Conservation (phyloP, 1,140 invertebrate species). For the Magallana angulata region DNA sequence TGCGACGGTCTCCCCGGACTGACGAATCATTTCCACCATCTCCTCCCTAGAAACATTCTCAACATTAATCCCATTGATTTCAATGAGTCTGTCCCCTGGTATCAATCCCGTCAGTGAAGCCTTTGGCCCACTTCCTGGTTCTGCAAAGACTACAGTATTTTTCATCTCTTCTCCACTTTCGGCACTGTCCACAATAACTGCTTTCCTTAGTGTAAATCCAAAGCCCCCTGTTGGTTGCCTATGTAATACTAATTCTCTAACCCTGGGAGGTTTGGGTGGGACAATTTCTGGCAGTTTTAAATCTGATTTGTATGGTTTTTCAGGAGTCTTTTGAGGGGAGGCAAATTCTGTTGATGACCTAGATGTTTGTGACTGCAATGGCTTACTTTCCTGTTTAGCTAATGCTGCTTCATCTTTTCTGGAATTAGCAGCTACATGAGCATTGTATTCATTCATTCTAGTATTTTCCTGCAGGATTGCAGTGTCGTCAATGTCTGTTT, state of each 20-base stretch:
- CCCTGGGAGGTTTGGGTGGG: conserved; percentile 86
- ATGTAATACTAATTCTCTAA: conserved; percentile 88
- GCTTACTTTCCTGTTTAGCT: conserved; percentile 46
- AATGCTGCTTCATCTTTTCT: conserved; percentile 4
- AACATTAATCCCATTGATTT: conserved; percentile 93
- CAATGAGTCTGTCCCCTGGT: conserved; percentile 94
- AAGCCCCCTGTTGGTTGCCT: conserved; percentile 94
- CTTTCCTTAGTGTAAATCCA: conserved; percentile 93
- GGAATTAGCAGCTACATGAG: conserved; percentile 34
- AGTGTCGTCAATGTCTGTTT: conserved; percentile 71
- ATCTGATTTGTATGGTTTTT: conserved; percentile 80
- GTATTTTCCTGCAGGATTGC: conserved; percentile 74
- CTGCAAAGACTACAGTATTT: conserved; percentile 92
- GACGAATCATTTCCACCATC: conserved; percentile 94
- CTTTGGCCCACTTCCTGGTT: conserved; percentile 87
- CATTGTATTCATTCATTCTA: conserved; percentile 67
- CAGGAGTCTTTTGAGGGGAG: conserved; percentile 53
- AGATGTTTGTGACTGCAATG: conserved; percentile 16
- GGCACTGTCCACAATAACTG: conserved; percentile 78
- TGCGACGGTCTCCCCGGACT: conserved; percentile 89
- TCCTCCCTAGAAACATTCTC: conserved; percentile 92
- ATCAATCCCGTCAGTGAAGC: conserved; percentile 88
- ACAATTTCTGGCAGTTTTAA: conserved; percentile 89
- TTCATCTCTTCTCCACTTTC: conserved; percentile 78
- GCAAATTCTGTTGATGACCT: conserved; percentile 4